Evolutionary conservation across 2,888 invertebrate species (phyloP).

Genomic region (Eledona agricola): DNA sequence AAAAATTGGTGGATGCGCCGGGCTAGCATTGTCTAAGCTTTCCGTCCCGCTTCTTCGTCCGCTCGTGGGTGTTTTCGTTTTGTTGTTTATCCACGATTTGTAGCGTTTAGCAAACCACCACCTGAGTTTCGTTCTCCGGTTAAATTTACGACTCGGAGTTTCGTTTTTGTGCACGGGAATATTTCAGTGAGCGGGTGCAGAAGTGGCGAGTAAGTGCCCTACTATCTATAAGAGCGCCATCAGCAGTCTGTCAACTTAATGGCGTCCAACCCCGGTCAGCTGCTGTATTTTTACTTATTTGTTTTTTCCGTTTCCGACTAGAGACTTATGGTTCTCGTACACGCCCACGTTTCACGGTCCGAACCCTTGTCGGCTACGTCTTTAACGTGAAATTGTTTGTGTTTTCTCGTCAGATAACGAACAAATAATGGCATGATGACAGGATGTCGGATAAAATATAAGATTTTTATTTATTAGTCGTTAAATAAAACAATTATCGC

Average conservation of each 20-base stretch:
- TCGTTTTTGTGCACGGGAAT: slow-evolving; percentile 20
- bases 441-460: slow-evolving; percentile 22
- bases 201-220: slow-evolving; percentile 35
- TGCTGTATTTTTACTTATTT: slow-evolving; percentile 51
- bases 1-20: no score
- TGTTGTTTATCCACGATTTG: slow-evolving; percentile 21
- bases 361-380: slow-evolving; percentile 8
- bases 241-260: slow-evolving; percentile 53
- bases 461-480: slow-evolving; percentile 29
- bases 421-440: slow-evolving; percentile 21
- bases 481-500: slow-evolving; percentile 36
- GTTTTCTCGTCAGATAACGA: slow-evolving; percentile 2
- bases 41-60: slow-evolving; percentile 4
- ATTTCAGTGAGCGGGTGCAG: slow-evolving; percentile 34
- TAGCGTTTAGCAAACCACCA: slow-evolving; percentile 16
- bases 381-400: slow-evolving; percentile 10
- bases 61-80: no score
- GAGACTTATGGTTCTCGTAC: slow-evolving; percentile 52
- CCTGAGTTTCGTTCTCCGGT: slow-evolving; percentile 22
- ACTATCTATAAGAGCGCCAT: slow-evolving; percentile 44
- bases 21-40: no score
- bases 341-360: no score
- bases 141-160: slow-evolving; percentile 18
- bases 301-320: slow-evolving; percentile 49
- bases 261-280: slow-evolving; percentile 46